Evolutionary conservation across 2,797 vertebrate genomes (phyloP).

Genomic region (Anableps anableps): DNA sequence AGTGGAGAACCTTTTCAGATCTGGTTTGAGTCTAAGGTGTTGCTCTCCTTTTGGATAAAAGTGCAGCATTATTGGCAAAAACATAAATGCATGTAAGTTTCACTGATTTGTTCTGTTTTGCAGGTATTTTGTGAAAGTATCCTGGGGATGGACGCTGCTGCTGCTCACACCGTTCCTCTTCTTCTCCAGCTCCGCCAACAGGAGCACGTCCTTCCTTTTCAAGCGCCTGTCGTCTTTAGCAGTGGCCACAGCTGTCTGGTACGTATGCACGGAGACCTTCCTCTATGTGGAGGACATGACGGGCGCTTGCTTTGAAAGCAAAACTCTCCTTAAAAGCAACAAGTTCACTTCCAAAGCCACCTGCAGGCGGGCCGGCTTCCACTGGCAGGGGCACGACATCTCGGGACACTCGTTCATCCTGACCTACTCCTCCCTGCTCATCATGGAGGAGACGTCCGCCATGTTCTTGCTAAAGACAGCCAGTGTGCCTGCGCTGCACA

Average conservation of each 20-base stretch:
- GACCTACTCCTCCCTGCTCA: constrained; percentile 89
- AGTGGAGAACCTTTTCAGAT: background rate
- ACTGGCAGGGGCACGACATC: constrained; percentile 92
- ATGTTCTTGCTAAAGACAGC: constrained; percentile 77
- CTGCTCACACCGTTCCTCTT: constrained; percentile 91
- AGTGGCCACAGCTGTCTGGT: constrained; percentile 91
- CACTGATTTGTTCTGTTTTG: background rate
- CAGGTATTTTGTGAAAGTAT: constrained; percentile 96
- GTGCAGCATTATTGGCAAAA: background rate
- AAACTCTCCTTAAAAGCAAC: constrained; percentile 11
- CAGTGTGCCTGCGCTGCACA: constrained; percentile 45
- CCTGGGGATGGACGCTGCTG: constrained; percentile 94
- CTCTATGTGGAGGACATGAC: constrained; percentile 86
- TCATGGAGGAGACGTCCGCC: constrained; percentile 88
- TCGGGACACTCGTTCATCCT: constrained; percentile 96
- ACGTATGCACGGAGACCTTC: constrained; percentile 85
- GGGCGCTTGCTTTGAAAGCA: constrained; percentile 81
- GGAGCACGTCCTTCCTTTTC: constrained; percentile 68
- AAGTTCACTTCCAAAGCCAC: constrained; percentile 76
- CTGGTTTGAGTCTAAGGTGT: background rate
- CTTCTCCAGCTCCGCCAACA: constrained; percentile 82
- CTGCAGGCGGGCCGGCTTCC: constrained; percentile 83
- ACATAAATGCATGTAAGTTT: background rate
- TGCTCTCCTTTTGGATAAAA: background rate
- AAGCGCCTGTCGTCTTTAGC: constrained; percentile 82